Conservation (phyloP, 2,113 vertebrate genomes). For the Clarias macrocephalus region DNA sequence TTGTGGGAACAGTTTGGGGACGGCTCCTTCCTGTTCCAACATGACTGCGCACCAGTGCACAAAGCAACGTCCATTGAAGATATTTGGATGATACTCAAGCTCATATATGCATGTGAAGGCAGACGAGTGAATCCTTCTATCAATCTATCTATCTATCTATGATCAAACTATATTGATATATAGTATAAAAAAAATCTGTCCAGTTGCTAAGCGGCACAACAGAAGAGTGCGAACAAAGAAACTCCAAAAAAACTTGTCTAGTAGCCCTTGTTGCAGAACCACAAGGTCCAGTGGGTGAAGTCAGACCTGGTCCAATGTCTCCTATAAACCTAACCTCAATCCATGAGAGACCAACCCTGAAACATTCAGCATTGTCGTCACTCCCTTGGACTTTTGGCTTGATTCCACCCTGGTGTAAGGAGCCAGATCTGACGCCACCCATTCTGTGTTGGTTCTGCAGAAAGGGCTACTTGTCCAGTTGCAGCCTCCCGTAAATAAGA, state of each 20-base stretch:
- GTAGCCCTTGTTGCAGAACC: not conserved
- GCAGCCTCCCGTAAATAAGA: too few species aligned
- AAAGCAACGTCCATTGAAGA: too few species aligned
- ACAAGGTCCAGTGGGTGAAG: not conserved
- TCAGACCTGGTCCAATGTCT: not conserved
- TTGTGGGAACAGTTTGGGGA: too few species aligned
- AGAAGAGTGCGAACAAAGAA: not conserved
- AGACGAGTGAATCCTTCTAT: too few species aligned
- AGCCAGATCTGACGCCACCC: too few species aligned
- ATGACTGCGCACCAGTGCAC: too few species aligned
- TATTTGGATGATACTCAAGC: too few species aligned
- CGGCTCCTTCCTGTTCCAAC: too few species aligned
- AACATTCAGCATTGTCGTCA: not conserved
- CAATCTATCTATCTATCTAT: too few species aligned
- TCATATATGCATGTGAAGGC: too few species aligned
- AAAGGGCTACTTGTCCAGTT: not conserved
- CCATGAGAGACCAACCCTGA: not conserved
- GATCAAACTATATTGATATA: too few species aligned
- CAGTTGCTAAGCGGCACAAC: not conserved
- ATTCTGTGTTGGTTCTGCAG: not conserved
- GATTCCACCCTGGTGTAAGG: not conserved
- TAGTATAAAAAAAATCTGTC: not conserved
- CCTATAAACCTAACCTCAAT: not conserved
- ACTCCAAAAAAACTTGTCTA: not conserved
- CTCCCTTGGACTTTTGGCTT: not conserved